Base-by-base conservation (phyloP, 92 coral and sea anemone genomes). In the Palythoa grandis region DNA sequence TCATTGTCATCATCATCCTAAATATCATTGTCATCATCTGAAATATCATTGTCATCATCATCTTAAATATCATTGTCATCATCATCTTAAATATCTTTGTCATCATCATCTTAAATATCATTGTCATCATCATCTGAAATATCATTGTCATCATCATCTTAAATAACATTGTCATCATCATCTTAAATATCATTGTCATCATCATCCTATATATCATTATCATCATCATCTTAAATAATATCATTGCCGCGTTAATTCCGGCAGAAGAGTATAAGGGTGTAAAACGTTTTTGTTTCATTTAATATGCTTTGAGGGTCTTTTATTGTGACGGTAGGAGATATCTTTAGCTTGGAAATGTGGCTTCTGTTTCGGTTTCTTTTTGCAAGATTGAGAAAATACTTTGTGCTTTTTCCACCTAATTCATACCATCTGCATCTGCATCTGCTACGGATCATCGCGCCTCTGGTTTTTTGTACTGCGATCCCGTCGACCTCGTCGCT, bases 401-500 rank as follows among this genome's bases (percentile, higher is more conserved):
- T 83, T 17, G 58, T 77, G 60, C 19, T 52, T 43, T 89, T 65
- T 85, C 57, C 90, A 14, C 87, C 78, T 12, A 39, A 58, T 71
- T 87, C 79, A 38, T 71, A 87, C 86, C 86, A 69, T 11, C 86
- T 24, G 52, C 17, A 24, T 37, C 84, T 23, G n/a, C n/a, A n/a
- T n/a, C n/a, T n/a, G 89, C 89, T 86, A 22, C 77, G 35, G 22
- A 77, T 48, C 48, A 87, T 87, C 56, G 89, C 58, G 65, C 72
- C 74, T 78, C 57, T 87, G 22, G 86, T 87, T 69, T 87, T 70
- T 63, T 79, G 82, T 17, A 11, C 69, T 16, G 86, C 79, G 39
- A 87, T 79, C 72, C 72, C 43, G 43, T 71, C 86, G n/a, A 79
- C 63, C 47, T 87, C 75, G 52, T 78, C 72, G 82, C 72, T 87